Base-by-base conservation (phyloP, 2,797 vertebrate species). In the Pitangus sulphuratus region DNA sequence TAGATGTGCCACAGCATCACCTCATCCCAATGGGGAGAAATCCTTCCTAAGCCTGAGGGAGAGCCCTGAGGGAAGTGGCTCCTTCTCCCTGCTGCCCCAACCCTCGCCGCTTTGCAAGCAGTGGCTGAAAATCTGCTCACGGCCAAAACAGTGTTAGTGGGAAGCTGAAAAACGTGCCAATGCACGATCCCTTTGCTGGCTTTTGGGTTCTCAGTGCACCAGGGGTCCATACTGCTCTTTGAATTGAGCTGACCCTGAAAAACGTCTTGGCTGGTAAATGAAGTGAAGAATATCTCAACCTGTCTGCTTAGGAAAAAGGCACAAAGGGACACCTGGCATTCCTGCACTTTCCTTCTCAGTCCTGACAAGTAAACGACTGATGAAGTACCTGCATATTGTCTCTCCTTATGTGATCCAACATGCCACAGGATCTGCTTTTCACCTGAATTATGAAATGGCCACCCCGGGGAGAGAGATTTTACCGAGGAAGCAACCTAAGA, bases 81-180 rank as follows among this genome's bases (percentile, higher is more conserved):
- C 8, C 33, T 92, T 68, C 28, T 53, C 7, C 33, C 44, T 2
- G 0, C 7, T 3, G 2, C 12, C 64, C 61, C 53, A 69, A 28
- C 18, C 9, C 15, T 75, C 0, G 0, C 4, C 6, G 9, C 30
- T 42, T 39, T 0, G 0, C n/a, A 47, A 58, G 37, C 17, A 50
- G 11, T 21, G 62, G 17, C n/a, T 87, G 66, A 58, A 90, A 88
- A 51, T 15, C 50, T 65, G 57, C 60, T 80, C 26, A 31, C 58
- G 26, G 74, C 50, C 53, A 56, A 40, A 89, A 54, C 13, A 15
- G 15, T 19, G 40, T 33, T 25, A 54, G 28, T n/a, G n/a, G 45
- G 54, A 90, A 76, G 74, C 39, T 89, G 78, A 54, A 53, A 89
- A 76, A 57, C n/a, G 4, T 30, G 28, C 37, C 35, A 44, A 11